Percentiles rank a stretch among this genome's conserved stretches.
phyloP scores from a whole-genome alignment of 92 coral and sea anemone species.

The Palythoa grandiflora region DNA sequence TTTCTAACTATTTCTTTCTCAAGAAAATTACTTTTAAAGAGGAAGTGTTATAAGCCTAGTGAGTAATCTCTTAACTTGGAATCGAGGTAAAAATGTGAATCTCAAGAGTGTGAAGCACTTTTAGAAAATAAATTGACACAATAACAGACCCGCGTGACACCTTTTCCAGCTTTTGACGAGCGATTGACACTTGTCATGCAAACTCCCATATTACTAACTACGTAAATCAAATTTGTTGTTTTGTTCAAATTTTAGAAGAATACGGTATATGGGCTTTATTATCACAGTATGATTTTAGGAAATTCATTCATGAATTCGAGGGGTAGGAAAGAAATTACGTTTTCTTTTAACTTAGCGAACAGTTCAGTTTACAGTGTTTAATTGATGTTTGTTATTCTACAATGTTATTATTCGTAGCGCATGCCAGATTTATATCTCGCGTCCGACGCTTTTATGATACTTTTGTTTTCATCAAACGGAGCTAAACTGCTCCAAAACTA shows the following conservation, averaged over 20 bases:
- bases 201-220: neutral
- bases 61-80: slow-evolving; percentile 26
- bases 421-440: slow-evolving; percentile 19
- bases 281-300: slow-evolving; percentile 31
- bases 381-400: neutral
- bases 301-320: slow-evolving; percentile 36
- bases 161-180: neutral
- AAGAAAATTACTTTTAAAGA: neutral
- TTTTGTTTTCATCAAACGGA: slow-evolving; percentile 25
- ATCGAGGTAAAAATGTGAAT: neutral
- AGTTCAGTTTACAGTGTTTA: slow-evolving; percentile 13
- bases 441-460: slow-evolving; percentile 16
- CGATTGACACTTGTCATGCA: neutral
- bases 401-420: slow-evolving; percentile 2
- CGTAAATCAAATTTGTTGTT: slow-evolving; percentile 9
- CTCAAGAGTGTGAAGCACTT: no score
- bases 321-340: slow-evolving; percentile 29
- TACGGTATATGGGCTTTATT: slow-evolving; percentile 21
- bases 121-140: no score
- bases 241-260: slow-evolving; percentile 23
- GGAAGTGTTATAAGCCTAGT: slow-evolving; percentile 19
- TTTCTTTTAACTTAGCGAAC: slow-evolving; percentile 25
- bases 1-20: slow-evolving; percentile 10
- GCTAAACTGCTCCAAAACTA: slow-evolving; percentile 35
- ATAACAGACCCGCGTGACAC: neutral